These are phyloP conservation scores for Noctua comes DNA, from an alignment of 2,888 invertebrate species.

Conservation along the genomic window DNA sequence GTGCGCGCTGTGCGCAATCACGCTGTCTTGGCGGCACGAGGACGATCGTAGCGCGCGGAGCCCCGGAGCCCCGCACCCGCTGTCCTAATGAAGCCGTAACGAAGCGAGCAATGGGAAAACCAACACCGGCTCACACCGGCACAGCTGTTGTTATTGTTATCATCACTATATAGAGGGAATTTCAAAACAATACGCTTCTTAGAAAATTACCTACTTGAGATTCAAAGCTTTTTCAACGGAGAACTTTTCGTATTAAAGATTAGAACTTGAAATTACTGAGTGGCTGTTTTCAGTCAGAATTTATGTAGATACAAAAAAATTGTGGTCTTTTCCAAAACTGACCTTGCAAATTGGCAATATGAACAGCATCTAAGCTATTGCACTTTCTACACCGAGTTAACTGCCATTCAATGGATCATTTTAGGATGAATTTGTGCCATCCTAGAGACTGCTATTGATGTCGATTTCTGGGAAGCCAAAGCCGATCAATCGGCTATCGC, in stretches of 20 bases:
- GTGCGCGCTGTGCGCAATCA: conserved; percentile 53
- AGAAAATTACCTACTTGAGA: conserved; percentile 69
- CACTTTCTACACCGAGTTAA: not conserved
- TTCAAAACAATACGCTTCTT: conserved; percentile 74
- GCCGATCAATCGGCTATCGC: not conserved
- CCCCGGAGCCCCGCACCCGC: conserved; percentile 66
- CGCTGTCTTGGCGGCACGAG: conserved; percentile 52
- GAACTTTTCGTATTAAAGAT: conserved; percentile 47
- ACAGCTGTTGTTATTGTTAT: conserved; percentile 84
- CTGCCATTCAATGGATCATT: not conserved
- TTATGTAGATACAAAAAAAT: conserved; percentile 2
- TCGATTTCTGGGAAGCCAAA: not conserved
- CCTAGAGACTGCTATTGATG: not conserved
- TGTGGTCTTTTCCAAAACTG: not conserved
- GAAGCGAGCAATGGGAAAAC: conserved; percentile 82
- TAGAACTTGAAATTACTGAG: conserved; percentile 21
- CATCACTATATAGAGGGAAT: conserved; percentile 76
- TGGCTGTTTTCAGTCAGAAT: conserved; percentile 12
- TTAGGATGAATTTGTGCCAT: not conserved
- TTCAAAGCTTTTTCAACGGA: conserved; percentile 61
- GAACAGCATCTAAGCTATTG: not conserved
- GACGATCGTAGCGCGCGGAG: conserved; percentile 54
- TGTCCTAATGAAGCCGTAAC: conserved; percentile 86
- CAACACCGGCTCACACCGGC: conserved; percentile 77
- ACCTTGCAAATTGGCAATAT: not conserved